Evolutionary conservation across 2,113 vertebrate genomes (phyloP).

Genomic region (Calidris pygmaea): DNA sequence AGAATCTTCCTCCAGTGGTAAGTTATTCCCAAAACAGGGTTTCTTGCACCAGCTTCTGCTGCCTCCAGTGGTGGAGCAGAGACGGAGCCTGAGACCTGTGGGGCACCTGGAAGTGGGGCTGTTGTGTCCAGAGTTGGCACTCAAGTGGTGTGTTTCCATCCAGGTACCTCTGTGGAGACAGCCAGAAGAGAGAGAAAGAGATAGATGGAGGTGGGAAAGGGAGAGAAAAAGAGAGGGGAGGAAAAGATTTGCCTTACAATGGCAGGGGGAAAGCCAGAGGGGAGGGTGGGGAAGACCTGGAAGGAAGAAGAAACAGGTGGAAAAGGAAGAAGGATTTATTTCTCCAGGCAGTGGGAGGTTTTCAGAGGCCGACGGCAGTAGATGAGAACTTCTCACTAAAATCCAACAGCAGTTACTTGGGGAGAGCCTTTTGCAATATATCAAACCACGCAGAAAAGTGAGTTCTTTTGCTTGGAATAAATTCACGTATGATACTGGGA

Average conservation of each 20-base stretch:
- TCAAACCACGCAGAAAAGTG: background rate
- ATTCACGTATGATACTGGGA: background rate
- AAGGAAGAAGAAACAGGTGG: background rate
- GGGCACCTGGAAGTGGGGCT: background rate
- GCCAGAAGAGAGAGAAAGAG: background rate
- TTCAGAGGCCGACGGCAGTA: background rate
- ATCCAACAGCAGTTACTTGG: background rate
- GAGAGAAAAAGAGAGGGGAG: background rate
- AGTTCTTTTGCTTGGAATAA: background rate
- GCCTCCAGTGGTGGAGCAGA: background rate
- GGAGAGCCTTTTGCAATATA: background rate
- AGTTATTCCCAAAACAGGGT: background rate
- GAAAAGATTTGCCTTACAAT: background rate
- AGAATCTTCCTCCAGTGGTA: background rate
- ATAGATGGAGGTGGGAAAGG: background rate
- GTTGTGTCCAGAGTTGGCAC: background rate
- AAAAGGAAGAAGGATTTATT: background rate
- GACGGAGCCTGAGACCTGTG: background rate
- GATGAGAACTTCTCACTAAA: background rate
- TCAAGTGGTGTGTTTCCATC: background rate
- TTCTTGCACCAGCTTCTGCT: background rate
- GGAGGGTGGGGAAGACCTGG: background rate
- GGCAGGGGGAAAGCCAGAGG: background rate
- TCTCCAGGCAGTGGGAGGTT: background rate
- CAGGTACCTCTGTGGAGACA: background rate